A percentile compares a stretch with the other conserved stretches of the same genome.
These are phyloP conservation scores for Goniozus legneri DNA, from an alignment of 1,140 invertebrate genomes.

Conservation along the genomic window DNA sequence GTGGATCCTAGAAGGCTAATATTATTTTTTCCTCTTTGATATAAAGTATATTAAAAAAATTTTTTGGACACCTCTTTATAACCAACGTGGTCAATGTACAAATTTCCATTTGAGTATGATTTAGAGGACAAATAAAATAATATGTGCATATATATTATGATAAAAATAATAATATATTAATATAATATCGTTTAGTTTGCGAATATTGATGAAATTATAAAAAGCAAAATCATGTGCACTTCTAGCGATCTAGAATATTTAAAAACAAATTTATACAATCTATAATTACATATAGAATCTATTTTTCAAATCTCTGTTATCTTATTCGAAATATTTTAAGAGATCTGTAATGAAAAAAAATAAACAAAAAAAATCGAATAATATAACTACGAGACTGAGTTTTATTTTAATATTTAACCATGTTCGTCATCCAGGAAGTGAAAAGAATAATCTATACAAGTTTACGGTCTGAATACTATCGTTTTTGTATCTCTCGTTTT, in stretches of 20 bases:
- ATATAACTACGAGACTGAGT: background rate
- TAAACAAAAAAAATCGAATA: background rate
- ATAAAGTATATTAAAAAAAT: constrained; percentile 2
- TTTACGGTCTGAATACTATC: too few relatives aligned
- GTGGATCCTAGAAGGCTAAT: constrained; percentile 9
- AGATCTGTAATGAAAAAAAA: background rate
- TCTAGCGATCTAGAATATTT: background rate
- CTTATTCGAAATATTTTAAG: background rate
- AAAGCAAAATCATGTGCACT: background rate
- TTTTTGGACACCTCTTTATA: constrained; percentile 14
- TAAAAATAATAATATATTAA: constrained; percentile 1
- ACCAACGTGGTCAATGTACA: constrained; percentile 37
- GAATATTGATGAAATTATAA: background rate
- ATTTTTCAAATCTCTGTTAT: background rate
- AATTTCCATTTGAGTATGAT: constrained; percentile 33
- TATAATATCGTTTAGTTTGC: too few relatives aligned
- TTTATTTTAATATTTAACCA: background rate
- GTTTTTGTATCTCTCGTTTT: too few relatives aligned
- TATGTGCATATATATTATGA: constrained; percentile 34
- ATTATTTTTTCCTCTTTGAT: constrained; percentile 7
- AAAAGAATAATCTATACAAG: too few relatives aligned
- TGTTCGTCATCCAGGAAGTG: background rate
- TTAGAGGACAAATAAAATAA: constrained; percentile 31
- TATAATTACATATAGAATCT: background rate
- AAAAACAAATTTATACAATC: background rate